phyloP scores from a whole-genome alignment of 1,140 invertebrate species.

The Hyles vespertilio region DNA sequence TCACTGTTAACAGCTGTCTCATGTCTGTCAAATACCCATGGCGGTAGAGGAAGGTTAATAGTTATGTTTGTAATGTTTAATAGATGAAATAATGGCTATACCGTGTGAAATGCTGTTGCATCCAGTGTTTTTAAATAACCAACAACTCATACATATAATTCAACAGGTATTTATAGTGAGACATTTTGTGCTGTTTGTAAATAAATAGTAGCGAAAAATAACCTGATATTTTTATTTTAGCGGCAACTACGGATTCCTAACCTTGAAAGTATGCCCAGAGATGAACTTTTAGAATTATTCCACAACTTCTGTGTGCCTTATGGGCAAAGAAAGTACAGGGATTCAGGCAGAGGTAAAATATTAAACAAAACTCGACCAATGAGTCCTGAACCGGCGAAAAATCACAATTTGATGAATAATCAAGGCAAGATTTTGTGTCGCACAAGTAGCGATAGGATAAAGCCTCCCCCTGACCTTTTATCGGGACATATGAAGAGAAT shows the following conservation, averaged over 20 bases:
- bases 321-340: slow-evolving; percentile 58
- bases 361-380: slow-evolving; percentile 49
- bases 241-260: slow-evolving; percentile 51
- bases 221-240: slow-evolving; percentile 29
- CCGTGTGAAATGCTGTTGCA: slow-evolving; percentile 61
- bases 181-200: slow-evolving; percentile 3
- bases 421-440: slow-evolving; percentile 17
- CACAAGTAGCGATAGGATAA: slow-evolving; percentile 41
- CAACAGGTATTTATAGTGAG: slow-evolving; percentile 40
- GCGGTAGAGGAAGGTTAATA: neutral
- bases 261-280: slow-evolving; percentile 43
- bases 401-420: slow-evolving; percentile 23
- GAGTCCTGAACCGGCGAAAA: slow-evolving; percentile 36
- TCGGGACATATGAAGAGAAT: slow-evolving; percentile 59
- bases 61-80: slow-evolving; percentile 12
- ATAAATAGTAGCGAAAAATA: neutral
- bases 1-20: too few species aligned
- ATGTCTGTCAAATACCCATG: too few species aligned
- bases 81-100: slow-evolving; percentile 35
- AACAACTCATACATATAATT: slow-evolving; percentile 54
- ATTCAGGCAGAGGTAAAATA: slow-evolving; percentile 54
- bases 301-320: slow-evolving; percentile 61
- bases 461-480: slow-evolving; percentile 51
- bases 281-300: slow-evolving; percentile 57
- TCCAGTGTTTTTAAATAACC: slow-evolving; percentile 56